Evolutionary conservation across 2,113 vertebrate genomes (phyloP), one percentile per base, ranked within the genome.

Genomic region (Origma solitaria): DNA sequence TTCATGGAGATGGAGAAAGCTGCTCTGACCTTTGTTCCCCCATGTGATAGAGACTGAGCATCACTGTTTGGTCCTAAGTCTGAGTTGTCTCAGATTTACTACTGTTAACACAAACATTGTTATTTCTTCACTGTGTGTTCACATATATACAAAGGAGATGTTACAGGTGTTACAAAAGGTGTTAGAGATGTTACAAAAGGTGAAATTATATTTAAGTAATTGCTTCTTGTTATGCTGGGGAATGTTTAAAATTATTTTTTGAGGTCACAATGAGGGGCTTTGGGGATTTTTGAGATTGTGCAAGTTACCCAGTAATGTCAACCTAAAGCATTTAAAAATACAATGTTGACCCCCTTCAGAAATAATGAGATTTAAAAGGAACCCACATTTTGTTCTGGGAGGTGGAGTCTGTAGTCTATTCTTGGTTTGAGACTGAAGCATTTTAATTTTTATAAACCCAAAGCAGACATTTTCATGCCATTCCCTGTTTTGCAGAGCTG

Each of bases 11-110:
- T 78, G 70, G 71, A 84, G 62, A 85, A 96, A 90, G 75, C 61
- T 70, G 23, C 53, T 71, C 31, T 97, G 95, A 93, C 91, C 86
- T 92, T 95, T 94, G 51, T 73, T 88, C 88, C 86, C 38, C 76
- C 14, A 5, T 65, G 47, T 93, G 65, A 77, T 38, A 77, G 75
- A 90, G 86, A 57, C 78, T 47, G 92, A 96, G 64, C 8, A 10
- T 50, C 68, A 73, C 81, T 92, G 19, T 92, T 83, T 84, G 57
- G 57, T 92, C 86, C 9, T 68, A n/a, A 83, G 35, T 75, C 81
- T 16, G 38, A 75, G 24, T 50, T 68, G 31, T 71, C 66, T 83
- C 37, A 69, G 54, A 57, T 76, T 62, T 65, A 65, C 49, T 69
- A 40, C 13, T 88, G 21, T 75, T 82, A 80, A 57, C 33, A 50